These are phyloP conservation scores for Nyleta sp. DNA, from an alignment of 2,888 invertebrate species.

Conservation along the genomic window DNA sequence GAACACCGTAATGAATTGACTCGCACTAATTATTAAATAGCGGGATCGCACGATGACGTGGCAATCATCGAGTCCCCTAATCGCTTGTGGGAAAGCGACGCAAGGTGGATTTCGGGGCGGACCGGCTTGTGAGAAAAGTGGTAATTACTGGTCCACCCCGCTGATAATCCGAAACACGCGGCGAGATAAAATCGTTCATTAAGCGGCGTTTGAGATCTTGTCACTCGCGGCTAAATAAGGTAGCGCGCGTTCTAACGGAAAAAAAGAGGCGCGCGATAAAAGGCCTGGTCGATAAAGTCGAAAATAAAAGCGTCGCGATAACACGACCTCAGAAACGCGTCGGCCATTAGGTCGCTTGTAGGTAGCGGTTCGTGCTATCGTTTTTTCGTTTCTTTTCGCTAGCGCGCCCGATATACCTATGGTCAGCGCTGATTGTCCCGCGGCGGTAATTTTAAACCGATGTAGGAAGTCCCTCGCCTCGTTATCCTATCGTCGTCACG, in stretches of 20 bases:
- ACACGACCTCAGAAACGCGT: constrained; percentile 65
- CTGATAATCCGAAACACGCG: constrained; percentile 30
- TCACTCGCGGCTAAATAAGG: constrained; percentile 60
- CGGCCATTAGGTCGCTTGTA: constrained; percentile 65
- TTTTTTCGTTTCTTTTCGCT: constrained; percentile 46
- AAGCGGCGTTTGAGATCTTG: constrained; percentile 42
- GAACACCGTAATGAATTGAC: constrained; percentile 48
- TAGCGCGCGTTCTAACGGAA: constrained; percentile 32
- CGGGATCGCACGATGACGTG: too few relatives aligned
- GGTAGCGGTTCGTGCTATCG: constrained; percentile 66
- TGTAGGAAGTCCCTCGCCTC: constrained; percentile 75
- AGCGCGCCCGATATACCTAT: constrained; percentile 58
- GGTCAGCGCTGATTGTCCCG: constrained; percentile 74
- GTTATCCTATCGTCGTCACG: constrained; percentile 78
- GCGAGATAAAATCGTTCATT: constrained; percentile 55
- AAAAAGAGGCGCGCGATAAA: constrained; percentile 49
- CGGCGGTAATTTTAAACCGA: constrained; percentile 72
- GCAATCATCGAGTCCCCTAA: too few relatives aligned
- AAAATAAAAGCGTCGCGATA: constrained; percentile 60
- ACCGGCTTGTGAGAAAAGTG: constrained; percentile 10
- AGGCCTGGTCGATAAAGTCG: constrained; percentile 49
- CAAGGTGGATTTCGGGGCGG: not conserved
- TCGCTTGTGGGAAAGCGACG: not conserved
- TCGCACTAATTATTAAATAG: constrained; percentile 48
- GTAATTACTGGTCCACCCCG: constrained; percentile 24